Conservation (phyloP, 92 coral and sea anemone species). For the Phenganax marumi region DNA sequence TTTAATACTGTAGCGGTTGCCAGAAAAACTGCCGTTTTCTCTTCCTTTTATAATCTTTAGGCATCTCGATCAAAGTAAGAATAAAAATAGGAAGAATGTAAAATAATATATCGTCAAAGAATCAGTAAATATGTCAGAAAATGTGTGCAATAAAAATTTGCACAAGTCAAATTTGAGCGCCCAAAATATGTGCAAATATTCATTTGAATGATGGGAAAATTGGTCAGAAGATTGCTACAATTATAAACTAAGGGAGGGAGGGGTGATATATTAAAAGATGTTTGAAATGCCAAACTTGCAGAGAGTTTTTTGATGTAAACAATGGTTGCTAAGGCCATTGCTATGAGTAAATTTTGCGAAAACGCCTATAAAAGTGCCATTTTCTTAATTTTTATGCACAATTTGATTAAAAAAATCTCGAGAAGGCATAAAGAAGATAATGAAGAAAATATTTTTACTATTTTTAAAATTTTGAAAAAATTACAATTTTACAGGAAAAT, state of each 20-base stretch:
- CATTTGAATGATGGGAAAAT: background rate
- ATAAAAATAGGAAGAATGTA: slow-evolving; percentile 10
- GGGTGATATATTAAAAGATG: background rate
- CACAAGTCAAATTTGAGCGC: background rate
- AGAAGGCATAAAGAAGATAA: background rate
- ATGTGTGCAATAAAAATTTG: slow-evolving; percentile 5
- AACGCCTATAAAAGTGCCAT: background rate
- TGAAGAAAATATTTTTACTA: background rate
- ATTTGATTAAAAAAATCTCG: background rate
- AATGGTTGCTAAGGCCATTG: slow-evolving; percentile 6
- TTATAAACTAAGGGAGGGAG: background rate
- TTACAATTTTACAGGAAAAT: background rate
- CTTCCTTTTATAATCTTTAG: background rate
- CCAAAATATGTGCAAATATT: background rate
- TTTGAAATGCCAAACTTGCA: background rate
- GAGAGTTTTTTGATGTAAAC: slow-evolving; percentile 5
- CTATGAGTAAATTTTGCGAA: slow-evolving; percentile 2
- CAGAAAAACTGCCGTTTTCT: slow-evolving; percentile 6
- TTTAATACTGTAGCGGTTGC: background rate
- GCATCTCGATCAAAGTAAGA: background rate
- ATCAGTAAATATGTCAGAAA: background rate
- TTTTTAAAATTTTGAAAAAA: background rate
- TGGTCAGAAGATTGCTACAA: slow-evolving; percentile 15
- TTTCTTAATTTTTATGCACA: background rate
- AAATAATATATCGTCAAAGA: background rate